phyloP scores from a whole-genome alignment of 2,888 invertebrate genomes.

The Agrochola macilenta region DNA sequence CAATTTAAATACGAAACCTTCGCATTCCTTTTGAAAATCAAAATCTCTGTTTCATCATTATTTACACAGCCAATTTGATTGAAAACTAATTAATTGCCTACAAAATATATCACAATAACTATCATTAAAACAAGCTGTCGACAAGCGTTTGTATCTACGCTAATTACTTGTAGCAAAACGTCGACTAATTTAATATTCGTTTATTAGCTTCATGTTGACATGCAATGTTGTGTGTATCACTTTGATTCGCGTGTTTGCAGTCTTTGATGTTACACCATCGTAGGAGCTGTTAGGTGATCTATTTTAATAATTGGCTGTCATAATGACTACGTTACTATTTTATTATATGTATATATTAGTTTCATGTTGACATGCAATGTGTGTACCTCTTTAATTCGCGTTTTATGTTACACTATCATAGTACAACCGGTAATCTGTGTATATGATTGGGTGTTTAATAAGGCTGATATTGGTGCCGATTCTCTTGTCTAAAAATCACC shows the following conservation, averaged over 20 bases:
- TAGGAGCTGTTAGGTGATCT: not conserved
- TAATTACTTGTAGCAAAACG: slow-evolving; percentile 43
- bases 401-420: slow-evolving; percentile 9
- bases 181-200: slow-evolving; percentile 19
- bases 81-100: not conserved
- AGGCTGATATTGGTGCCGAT: not conserved
- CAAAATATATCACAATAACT: slow-evolving; percentile 26
- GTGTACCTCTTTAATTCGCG: slow-evolving; percentile 12
- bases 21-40: not conserved
- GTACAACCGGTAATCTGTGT: not conserved
- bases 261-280: slow-evolving; percentile 18
- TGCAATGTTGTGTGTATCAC: slow-evolving; percentile 40
- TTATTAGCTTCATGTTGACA: slow-evolving; percentile 35
- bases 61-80: slow-evolving; percentile 22
- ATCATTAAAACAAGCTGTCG: slow-evolving; percentile 23
- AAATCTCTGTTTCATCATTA: slow-evolving; percentile 1
- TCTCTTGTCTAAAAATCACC: too few relatives aligned
- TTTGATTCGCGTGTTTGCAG: slow-evolving; percentile 30
- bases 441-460: not conserved
- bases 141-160: slow-evolving; percentile 31
- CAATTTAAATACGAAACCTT: not conserved
- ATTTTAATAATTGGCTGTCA: not conserved
- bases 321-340: too few relatives aligned
- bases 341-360: not conserved
- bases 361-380: slow-evolving; percentile 50